A percentile compares a stretch with the other conserved stretches of the same genome.
Conservation (phyloP, 2,113 vertebrate species). For the Furnarius figulus region DNA sequence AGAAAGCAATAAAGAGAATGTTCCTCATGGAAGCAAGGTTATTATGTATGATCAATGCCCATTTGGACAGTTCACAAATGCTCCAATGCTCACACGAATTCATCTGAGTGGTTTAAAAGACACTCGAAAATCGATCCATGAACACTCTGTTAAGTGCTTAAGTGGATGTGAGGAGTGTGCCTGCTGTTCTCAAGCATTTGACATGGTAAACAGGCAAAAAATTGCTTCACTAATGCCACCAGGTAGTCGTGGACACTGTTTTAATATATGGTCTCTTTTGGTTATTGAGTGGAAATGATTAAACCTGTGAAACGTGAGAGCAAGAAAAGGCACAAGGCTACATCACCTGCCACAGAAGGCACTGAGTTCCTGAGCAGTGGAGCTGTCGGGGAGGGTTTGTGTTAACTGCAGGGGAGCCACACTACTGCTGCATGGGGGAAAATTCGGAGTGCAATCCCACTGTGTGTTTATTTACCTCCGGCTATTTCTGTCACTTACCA, state of each 20-base stretch:
- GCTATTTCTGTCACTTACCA: not conserved
- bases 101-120: conserved; percentile 37
- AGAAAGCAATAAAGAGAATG: not conserved
- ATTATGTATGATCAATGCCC: conserved; percentile 16
- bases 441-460: not conserved
- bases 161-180: conserved; percentile 2
- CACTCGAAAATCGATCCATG: conserved; percentile 6
- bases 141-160: conserved; percentile 52
- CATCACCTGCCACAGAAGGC: not conserved
- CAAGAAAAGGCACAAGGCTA: not conserved
- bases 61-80: conserved; percentile 23
- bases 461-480: conserved; percentile 22
- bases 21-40: not conserved
- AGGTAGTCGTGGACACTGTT: not conserved
- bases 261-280: not conserved
- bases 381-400: not conserved
- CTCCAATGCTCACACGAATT: not conserved
- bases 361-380: not conserved
- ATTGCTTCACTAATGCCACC: not conserved
- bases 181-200: not conserved
- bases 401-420: not conserved
- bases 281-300: not conserved
- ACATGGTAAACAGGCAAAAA: not conserved
- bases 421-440: not conserved
- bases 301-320: not conserved